Conservation (phyloP, 92 coral and sea anemone species). For the Anthopleura xanthogrammica region DNA sequence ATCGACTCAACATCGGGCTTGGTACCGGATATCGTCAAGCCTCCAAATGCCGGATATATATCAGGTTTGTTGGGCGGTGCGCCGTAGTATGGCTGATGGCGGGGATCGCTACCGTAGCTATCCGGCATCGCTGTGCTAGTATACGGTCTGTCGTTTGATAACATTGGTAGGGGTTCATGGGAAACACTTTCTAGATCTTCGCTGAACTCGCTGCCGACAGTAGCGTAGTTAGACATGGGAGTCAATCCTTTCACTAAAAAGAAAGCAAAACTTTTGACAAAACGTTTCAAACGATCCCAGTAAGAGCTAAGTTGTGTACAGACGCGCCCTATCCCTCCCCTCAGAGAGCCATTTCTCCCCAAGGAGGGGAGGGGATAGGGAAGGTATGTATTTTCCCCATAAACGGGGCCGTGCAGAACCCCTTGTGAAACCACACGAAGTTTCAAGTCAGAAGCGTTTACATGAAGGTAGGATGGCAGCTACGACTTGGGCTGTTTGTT, state of each 20-base stretch:
- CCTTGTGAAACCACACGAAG: too few species aligned
- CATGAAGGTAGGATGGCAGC: too few species aligned
- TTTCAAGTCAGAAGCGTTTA: too few species aligned
- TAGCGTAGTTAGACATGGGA: constrained; percentile 49
- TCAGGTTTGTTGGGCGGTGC: constrained; percentile 42
- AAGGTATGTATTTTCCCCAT: too few species aligned
- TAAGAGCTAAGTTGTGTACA: too few species aligned
- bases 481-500: too few species aligned
- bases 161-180: constrained; percentile 55
- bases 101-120: constrained; percentile 5
- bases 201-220: constrained; percentile 65
- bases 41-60: constrained; percentile 49
- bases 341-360: too few species aligned
- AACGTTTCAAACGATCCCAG: not conserved
- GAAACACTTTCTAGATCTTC: constrained; percentile 65
- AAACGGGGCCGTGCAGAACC: too few species aligned
- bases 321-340: too few species aligned
- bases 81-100: constrained; percentile 24
- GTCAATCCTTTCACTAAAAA: constrained; percentile 3
- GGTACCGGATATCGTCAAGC: constrained; percentile 45
- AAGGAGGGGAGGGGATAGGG: too few species aligned
- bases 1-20: constrained; percentile 33
- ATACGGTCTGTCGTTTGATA: constrained; percentile 39
- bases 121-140: constrained; percentile 19
- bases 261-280: not conserved